Percentiles rank a stretch among this genome's conserved stretches.
These are phyloP conservation scores for Helogale parvula DNA, from an alignment of 2,113 vertebrate species.

Conservation along the genomic window DNA sequence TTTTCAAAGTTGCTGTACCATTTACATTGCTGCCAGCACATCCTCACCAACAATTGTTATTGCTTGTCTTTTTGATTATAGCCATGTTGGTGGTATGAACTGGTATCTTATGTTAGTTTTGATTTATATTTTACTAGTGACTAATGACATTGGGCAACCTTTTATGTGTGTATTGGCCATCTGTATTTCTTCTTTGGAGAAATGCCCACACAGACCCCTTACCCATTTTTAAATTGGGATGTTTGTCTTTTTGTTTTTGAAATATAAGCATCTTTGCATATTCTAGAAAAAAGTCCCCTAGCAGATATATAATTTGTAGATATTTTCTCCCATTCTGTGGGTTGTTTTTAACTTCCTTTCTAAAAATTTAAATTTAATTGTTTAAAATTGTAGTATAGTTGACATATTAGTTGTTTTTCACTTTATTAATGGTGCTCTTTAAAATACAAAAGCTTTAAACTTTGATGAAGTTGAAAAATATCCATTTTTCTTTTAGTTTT, in stretches of 20 bases:
- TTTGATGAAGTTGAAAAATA: background rate
- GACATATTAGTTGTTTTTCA: background rate
- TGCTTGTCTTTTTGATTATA: background rate
- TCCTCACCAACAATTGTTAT: background rate
- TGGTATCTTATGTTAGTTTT: background rate
- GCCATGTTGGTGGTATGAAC: background rate
- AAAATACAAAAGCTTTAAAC: background rate
- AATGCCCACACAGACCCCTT: background rate
- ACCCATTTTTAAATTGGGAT: background rate
- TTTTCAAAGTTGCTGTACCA: background rate
- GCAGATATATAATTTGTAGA: background rate
- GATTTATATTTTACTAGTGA: background rate
- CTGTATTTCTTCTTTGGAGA: background rate
- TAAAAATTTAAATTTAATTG: background rate
- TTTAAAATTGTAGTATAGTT: background rate
- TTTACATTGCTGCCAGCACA: background rate
- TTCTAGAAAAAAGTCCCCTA: background rate
- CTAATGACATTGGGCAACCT: background rate
- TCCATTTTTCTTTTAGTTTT: background rate
- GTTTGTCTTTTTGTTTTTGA: background rate
- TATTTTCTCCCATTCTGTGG: background rate
- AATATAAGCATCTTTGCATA: background rate
- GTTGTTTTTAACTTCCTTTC: background rate
- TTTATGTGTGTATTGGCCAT: background rate
- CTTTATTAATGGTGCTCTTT: background rate